These are phyloP conservation scores for Netelia virgata DNA, from an alignment of 2,888 invertebrate species.

Conservation along the genomic window DNA sequence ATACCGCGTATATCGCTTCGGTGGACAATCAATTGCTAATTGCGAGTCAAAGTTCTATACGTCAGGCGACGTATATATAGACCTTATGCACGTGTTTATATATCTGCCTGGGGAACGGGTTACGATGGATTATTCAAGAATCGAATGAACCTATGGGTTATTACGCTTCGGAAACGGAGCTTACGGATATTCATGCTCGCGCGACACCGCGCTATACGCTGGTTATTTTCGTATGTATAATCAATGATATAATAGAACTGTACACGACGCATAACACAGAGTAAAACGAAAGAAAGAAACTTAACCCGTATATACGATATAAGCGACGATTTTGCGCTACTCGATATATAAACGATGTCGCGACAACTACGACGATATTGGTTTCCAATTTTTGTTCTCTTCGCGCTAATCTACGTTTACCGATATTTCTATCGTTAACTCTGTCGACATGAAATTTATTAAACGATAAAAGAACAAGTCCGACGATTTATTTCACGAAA, in stretches of 20 bases:
- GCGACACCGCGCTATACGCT: not conserved
- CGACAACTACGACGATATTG: too few relatives aligned
- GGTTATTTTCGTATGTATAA: constrained; percentile 4
- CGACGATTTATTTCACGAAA: too few relatives aligned
- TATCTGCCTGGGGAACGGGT: not conserved
- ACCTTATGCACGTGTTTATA: not conserved
- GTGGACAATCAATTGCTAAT: constrained; percentile 41
- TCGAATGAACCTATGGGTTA: constrained; percentile 21
- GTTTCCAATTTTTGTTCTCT: too few relatives aligned
- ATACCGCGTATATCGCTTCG: not conserved
- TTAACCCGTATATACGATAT: not conserved
- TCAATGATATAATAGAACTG: not conserved
- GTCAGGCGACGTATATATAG: not conserved
- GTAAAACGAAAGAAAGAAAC: not conserved
- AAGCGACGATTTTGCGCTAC: not conserved
- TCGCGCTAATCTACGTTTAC: too few relatives aligned
- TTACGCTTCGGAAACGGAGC: constrained; percentile 5
- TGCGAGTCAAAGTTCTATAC: constrained; percentile 26
- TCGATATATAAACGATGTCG: not conserved
- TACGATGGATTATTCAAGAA: constrained; percentile 32
- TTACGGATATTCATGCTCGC: not conserved
- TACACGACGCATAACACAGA: not conserved
- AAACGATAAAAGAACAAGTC: too few relatives aligned
- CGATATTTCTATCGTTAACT: too few relatives aligned
- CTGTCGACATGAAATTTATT: too few relatives aligned